Base-by-base conservation (phyloP, 1,140 invertebrate species). In the Zeugodacus cucurbitae region DNA sequence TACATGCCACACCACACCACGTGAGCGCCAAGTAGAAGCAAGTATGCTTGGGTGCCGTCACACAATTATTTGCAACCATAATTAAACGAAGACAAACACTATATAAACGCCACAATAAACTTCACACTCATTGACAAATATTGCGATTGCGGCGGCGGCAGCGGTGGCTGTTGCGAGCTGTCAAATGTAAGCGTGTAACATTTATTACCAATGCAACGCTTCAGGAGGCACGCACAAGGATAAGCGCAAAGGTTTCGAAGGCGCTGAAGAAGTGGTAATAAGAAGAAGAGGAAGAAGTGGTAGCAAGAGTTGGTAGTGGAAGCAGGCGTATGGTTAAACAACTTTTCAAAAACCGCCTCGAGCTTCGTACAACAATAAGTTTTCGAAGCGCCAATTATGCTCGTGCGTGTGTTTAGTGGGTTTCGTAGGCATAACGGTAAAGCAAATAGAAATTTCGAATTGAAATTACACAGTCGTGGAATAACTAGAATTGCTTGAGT, bases 61-160 rank as follows among this genome's bases (percentile, higher is more conserved):
- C 91, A 58, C 91, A 92, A 91, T 92, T 92, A 92, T 92, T 92
- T 91, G 89, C 88, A 87, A 70, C 91, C 90, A 92, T 92, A 92
- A 92, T 92, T 92, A 92, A 92, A 90, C 90, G 88, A 91, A 91
- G 90, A 91, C 91, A 92, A 91, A 90, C 89, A 62, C 88, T 89
- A 78, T 89, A 78, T 88, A 34, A 26, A 59, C 88, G 88, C 67
- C 87, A 48, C 74, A 82, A 82, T 54, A 87, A 85, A 59, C 37
- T 44, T 54, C 62, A 70, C 85, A 86, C 86, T 88, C 88, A 59
- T 86, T 90, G 89, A 88, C 90, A 90, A 92, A 91, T 92, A 90
- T 90, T 90, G 90, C 91, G 88, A 59, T 74, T 88, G 89, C 44
- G 89, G 22, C 20, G 41, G 17, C 26, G 58, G 11, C 22, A 17